Conservation (phyloP, 2,888 invertebrate genomes). For the Laspeyria flexula region DNA sequence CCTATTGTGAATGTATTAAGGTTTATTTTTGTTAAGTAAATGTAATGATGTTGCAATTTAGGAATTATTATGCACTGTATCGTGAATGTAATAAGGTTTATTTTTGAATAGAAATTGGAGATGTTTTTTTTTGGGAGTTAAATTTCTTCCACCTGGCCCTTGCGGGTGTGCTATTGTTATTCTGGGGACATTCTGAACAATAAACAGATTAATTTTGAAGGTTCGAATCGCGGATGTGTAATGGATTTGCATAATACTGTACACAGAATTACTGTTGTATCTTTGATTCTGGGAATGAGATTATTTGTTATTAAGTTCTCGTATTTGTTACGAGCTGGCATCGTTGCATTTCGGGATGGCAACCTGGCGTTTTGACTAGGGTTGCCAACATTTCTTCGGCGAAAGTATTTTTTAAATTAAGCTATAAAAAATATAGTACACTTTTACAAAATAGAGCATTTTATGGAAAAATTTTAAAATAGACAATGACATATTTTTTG, state of each 20-base stretch:
- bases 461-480: too few relatives aligned
- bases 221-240: not conserved
- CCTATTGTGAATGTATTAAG: not conserved
- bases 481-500: too few relatives aligned
- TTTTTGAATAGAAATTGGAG: constrained; percentile 7
- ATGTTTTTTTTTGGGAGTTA: constrained; percentile 21
- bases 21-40: not conserved
- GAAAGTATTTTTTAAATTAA: too few relatives aligned
- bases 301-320: too few relatives aligned
- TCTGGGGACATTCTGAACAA: constrained; percentile 34
- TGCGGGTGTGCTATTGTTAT: constrained; percentile 40
- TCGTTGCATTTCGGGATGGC: too few relatives aligned
- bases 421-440: too few relatives aligned
- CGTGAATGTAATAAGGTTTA: not conserved
- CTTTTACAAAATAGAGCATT: too few relatives aligned
- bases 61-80: not conserved
- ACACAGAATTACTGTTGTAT: not conserved
- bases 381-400: too few relatives aligned
- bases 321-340: too few relatives aligned
- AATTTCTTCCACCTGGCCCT: constrained; percentile 41
- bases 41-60: constrained; percentile 30
- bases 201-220: constrained; percentile 34
- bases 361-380: too few relatives aligned
- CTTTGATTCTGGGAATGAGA: too few relatives aligned
- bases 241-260: not conserved